A percentile compares a stretch with the other conserved stretches of the same genome.
These are phyloP conservation scores for Gadopsis bispinosus DNA, from an alignment of 2,797 vertebrate genomes.

Conservation along the genomic window DNA sequence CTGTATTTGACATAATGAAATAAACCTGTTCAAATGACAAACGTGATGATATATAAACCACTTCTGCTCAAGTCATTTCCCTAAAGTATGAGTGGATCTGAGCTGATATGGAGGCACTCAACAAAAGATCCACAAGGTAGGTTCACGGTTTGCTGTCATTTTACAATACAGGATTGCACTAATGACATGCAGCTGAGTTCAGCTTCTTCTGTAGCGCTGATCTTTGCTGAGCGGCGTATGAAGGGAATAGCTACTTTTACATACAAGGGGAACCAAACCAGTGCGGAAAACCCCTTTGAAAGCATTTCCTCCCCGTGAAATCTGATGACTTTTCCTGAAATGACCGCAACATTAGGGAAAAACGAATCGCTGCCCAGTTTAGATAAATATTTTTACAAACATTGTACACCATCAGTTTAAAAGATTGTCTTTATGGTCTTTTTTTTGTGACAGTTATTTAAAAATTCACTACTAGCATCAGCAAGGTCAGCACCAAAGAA, in stretches of 20 bases:
- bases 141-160: neutral
- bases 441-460: neutral
- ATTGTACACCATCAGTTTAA: neutral
- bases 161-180: neutral
- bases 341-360: neutral
- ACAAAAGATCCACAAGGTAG: neutral
- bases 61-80: constrained; percentile 35
- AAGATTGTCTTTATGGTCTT: too few species aligned
- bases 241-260: too few species aligned
- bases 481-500: too few species aligned
- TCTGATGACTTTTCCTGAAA: neutral
- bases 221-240: neutral
- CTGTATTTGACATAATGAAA: constrained; percentile 86
- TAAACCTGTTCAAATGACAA: constrained; percentile 78
- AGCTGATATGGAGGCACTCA: neutral
- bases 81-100: neutral
- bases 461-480: too few species aligned
- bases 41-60: constrained; percentile 53
- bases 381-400: neutral
- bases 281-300: too few species aligned
- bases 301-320: neutral
- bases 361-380: neutral
- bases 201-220: neutral
- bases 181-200: neutral
- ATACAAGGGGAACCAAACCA: too few species aligned